Conservation (phyloP, 2,113 vertebrate genomes). For the Mesocricetus auratus region DNA sequence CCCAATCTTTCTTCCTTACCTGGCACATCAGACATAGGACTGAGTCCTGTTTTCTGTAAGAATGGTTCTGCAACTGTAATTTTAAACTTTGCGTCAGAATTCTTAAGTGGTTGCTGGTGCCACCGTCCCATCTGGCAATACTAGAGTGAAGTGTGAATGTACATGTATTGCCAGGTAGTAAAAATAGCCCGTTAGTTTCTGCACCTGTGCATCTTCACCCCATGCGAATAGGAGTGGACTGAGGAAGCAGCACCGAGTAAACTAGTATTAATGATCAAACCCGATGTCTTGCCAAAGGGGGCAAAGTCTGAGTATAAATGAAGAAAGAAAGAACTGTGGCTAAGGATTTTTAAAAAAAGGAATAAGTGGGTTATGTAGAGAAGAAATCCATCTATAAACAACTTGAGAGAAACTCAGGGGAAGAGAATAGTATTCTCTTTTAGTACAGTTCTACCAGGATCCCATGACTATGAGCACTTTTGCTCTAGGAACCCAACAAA, state of each 20-base stretch:
- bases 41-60: neutral
- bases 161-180: neutral
- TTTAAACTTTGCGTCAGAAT: neutral
- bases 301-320: neutral
- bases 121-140: neutral
- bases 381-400: neutral
- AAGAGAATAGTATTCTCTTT: neutral
- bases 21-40: neutral
- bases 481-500: neutral
- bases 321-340: neutral
- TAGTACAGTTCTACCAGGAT: neutral
- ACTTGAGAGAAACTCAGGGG: neutral
- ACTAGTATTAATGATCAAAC: neutral
- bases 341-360: neutral
- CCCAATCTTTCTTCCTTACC: neutral
- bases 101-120: neutral
- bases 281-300: neutral
- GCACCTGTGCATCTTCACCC: neutral
- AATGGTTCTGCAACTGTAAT: neutral
- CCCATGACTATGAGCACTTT: neutral
- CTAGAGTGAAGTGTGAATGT: neutral
- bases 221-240: neutral
- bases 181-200: neutral
- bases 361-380: neutral
- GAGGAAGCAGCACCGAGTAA: neutral